These are phyloP conservation scores for Ectemnius lituratus DNA, from an alignment of 2,888 invertebrate genomes.

Conservation along the genomic window DNA sequence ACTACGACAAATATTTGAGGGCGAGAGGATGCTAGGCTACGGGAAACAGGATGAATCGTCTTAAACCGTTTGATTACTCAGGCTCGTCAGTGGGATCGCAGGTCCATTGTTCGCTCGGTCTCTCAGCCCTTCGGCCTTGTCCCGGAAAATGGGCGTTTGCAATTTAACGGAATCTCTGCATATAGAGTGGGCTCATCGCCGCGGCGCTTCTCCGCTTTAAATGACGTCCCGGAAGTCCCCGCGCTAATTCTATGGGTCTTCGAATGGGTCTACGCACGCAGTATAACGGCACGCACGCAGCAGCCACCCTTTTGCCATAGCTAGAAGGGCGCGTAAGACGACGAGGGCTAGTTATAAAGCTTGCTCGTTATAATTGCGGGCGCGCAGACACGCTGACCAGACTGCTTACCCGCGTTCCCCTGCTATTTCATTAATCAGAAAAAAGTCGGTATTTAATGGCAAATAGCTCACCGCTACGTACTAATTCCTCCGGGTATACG, in stretches of 20 bases:
- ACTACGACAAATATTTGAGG: background rate
- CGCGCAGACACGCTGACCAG: background rate
- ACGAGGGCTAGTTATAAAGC: constrained; percentile 45
- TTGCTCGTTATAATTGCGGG: constrained; percentile 48
- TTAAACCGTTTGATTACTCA: constrained; percentile 58
- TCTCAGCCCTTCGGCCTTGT: constrained; percentile 35
- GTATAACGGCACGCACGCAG: constrained; percentile 8
- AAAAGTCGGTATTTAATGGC: background rate
- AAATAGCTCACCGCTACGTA: background rate
- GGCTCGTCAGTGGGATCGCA: constrained; percentile 38
- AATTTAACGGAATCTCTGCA: constrained; percentile 73
- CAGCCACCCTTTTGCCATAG: constrained; percentile 27
- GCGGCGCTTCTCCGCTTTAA: constrained; percentile 57
- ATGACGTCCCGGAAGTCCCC: constrained; percentile 67
- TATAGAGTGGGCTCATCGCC: constrained; percentile 69
- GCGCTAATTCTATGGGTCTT: constrained; percentile 66
- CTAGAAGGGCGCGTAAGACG: constrained; percentile 30
- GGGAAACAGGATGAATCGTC: too few species aligned
- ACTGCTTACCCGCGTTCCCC: background rate
- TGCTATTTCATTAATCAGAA: constrained; percentile 32
- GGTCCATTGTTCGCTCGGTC: constrained; percentile 48
- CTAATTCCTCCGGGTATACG: too few species aligned
- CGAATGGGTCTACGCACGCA: constrained; percentile 36
- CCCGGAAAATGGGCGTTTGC: constrained; percentile 64
- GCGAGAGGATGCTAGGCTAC: background rate